Base-by-base conservation (phyloP, 2,113 vertebrate species). In the Phaethornis superciliosus region DNA sequence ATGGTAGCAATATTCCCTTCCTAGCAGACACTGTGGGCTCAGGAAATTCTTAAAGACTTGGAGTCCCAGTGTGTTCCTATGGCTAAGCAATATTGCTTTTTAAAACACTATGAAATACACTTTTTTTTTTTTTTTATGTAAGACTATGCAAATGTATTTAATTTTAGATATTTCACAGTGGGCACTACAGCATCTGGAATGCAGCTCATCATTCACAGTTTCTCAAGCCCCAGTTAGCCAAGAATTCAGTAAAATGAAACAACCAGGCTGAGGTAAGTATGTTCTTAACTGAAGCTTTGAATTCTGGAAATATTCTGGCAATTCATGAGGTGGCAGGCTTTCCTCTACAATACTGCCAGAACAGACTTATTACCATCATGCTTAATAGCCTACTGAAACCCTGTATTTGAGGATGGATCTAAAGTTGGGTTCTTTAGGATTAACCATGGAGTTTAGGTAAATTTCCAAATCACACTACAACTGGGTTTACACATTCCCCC, bases 21-120 rank as follows among this genome's bases (percentile, higher is more conserved):
- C 12, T 56, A 42, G 4, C 3, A 44, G 78, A 27, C 0, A 1
- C 2, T 51, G 7, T n/a, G 40, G 62, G 5, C 13, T 70, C 20
- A 35, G 37, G 56, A 86, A 65, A 88, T 46, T 33, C 22, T 30
- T 67, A 33, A 86, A 30, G 5, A 3, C 12, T 55, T 28, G 54
- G 19, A 80, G 5, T 32, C 13, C 56, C 81, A 7, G 10, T 55
- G 18, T 27, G 7, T 23, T n/a, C 20, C 4, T 49, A 30, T 13
- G 35, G 49, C 7, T 40, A 40, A 68, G n/a, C 12, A 68, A 63
- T 26, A 4, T 5, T 74, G 14, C 2, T 83, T 83, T 81, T 87
- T 64, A 12, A 67, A 74, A 44, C 7, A 30, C 1, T 72, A 24
- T 44, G 19, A 81, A 62, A 88, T 46, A 37, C 2, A 5, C 3